Base-by-base conservation (phyloP, 2,888 invertebrate species). In the Aethes cnicana region DNA sequence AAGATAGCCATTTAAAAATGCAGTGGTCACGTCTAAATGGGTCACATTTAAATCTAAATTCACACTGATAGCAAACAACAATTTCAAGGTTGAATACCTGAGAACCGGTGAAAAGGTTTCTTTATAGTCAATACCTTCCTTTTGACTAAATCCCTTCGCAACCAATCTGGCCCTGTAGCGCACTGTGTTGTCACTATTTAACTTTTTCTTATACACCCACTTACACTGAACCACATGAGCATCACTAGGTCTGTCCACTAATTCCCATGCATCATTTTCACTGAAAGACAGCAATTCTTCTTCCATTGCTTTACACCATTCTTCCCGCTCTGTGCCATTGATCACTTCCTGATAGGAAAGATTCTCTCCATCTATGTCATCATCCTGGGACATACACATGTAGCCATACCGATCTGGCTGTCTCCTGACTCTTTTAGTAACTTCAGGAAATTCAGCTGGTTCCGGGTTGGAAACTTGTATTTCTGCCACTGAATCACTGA, bases 181-280 rank as follows among this genome's bases (percentile, higher is more conserved):
- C 11, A 36, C 11, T 41, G 11, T 54, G 35, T 44, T 23, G 25
- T 41, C 35, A 43, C 26, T 18, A 47, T 55, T 53, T 35, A 37
- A 32, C 35, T 60, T 56, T 36, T 60, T 62, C 17, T 50, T 57
- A 8, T 48, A 44, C 8, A 59, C 59, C 59, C 59, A 63, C 41
- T 48, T 63, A 23, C 54, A 53, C 26, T 64, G 25, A 1, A 63
- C 56, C 25, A 60, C 32, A 16, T 37, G 48, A n/a, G n/a, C 44
- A 11, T 46, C 37, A 5, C 18, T 6, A 23, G 59, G 59, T 2
- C 3, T 17, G 16, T 62, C 54, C n/a, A 50, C 56, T 0, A 63
- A 1, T 7, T 58, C 61, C 62, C 62, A 67, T 1, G 57, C 55
- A 21, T 59, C 25, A 26, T 61, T 63, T 4, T 64, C 59, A 9